These are phyloP conservation scores for Willowsia nigromaculata DNA, from an alignment of 2,888 invertebrate species.

Conservation along the genomic window DNA sequence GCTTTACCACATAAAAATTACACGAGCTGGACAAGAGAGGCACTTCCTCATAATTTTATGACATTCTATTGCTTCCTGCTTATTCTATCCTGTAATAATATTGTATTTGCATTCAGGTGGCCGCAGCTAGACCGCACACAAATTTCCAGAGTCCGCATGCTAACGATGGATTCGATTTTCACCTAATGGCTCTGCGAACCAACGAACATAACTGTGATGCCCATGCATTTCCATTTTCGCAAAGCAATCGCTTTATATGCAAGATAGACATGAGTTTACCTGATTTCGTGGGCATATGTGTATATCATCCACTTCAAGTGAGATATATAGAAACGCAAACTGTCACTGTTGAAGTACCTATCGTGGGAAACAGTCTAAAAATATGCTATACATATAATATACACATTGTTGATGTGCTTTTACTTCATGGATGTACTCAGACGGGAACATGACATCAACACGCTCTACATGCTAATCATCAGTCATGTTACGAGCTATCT, in stretches of 20 bases:
- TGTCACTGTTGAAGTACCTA: neutral
- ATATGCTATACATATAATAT: neutral
- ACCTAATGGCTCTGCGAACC: no score
- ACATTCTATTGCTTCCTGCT: no score
- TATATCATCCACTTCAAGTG: neutral
- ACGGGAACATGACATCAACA: slow-evolving; percentile 10
- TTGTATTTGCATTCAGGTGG: no score
- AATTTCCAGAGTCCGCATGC: no score
- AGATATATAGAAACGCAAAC: neutral
- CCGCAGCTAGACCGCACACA: no score
- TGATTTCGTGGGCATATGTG: neutral
- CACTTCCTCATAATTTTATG: neutral
- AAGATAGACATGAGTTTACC: no score
- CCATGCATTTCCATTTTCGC: no score
- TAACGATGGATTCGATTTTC: no score
- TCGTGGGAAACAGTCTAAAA: slow-evolving; percentile 4
- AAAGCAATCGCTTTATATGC: no score
- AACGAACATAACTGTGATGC: no score
- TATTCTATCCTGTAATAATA: no score
- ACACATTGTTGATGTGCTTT: neutral
- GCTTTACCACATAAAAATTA: neutral
- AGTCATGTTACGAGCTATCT: neutral
- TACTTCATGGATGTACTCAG: neutral
- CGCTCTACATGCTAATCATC: slow-evolving; percentile 21
- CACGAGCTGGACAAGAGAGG: neutral